Evolutionary conservation across 2,113 vertebrate genomes (phyloP).

Genomic region (Perca flavescens): DNA sequence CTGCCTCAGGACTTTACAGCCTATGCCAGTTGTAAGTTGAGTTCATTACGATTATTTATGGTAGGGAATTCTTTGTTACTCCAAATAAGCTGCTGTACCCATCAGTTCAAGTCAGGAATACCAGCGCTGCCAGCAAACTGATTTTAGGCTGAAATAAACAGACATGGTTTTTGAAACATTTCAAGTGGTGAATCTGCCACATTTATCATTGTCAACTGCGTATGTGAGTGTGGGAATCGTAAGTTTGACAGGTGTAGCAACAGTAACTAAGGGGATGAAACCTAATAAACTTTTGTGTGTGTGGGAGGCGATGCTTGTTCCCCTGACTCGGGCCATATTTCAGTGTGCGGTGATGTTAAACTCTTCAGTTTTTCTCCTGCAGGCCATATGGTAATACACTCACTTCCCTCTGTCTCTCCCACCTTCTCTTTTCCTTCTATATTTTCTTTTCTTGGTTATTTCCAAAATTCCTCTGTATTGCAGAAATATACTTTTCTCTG

Average conservation of each 20-base stretch:
- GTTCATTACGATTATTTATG: slow-evolving; percentile 45
- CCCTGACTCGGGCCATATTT: slow-evolving; percentile 33
- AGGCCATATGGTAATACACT: slow-evolving; percentile 53
- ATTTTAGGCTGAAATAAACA: too few relatives aligned
- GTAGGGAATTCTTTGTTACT: slow-evolving; percentile 46
- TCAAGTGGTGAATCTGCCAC: not conserved
- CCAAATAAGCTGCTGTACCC: slow-evolving; percentile 38
- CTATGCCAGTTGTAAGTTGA: slow-evolving; percentile 43
- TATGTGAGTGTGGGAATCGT: not conserved
- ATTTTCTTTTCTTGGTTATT: slow-evolving; percentile 25
- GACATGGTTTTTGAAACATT: too few relatives aligned
- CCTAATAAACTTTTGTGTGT: not conserved
- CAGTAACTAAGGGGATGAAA: not conserved
- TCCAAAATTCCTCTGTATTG: slow-evolving; percentile 1
- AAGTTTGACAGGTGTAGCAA: too few relatives aligned
- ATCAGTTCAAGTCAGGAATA: slow-evolving; percentile 27
- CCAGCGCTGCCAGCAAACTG: slow-evolving; percentile 5
- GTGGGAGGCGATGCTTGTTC: not conserved
- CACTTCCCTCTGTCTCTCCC: slow-evolving; percentile 19
- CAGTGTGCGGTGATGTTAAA: slow-evolving; percentile 12
- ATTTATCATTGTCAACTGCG: not conserved
- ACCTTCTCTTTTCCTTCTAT: not conserved
- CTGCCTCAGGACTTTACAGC: slow-evolving; percentile 32
- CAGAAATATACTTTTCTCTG: slow-evolving; percentile 2
- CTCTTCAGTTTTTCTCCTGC: slow-evolving; percentile 13